Percentiles rank a stretch among this genome's conserved stretches.
Conservation (phyloP, 2,888 invertebrate genomes). For the Nomada ruficornis region DNA sequence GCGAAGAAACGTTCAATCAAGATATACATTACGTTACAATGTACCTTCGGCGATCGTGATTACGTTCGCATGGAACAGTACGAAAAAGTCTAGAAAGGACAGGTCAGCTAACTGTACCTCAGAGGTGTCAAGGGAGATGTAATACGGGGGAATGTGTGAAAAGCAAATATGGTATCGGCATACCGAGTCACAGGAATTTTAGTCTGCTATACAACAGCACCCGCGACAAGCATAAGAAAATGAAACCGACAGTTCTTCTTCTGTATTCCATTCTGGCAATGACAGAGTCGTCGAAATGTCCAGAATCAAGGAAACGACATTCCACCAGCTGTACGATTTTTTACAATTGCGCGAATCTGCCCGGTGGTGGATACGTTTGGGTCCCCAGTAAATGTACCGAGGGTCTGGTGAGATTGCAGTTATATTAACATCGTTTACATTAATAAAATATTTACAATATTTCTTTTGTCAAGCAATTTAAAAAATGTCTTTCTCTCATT, state of each 20-base stretch:
- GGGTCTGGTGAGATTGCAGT: constrained; percentile 75
- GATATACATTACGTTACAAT: too few species aligned
- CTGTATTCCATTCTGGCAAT: constrained; percentile 21
- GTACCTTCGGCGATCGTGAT: neutral
- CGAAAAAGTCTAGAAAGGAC: constrained; percentile 15
- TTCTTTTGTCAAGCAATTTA: too few species aligned
- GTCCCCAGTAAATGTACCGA: constrained; percentile 78
- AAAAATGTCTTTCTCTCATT: neutral
- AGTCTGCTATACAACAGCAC: constrained; percentile 32
- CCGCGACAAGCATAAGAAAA: constrained; percentile 18
- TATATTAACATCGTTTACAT: neutral
- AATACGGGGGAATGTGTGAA: constrained; percentile 69
- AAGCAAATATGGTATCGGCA: constrained; percentile 64
- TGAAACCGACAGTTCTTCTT: constrained; percentile 41
- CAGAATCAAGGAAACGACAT: constrained; percentile 78
- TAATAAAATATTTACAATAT: too few species aligned
- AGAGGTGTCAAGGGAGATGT: constrained; percentile 71
- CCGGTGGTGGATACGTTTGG: constrained; percentile 78
- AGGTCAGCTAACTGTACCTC: constrained; percentile 74
- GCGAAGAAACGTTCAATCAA: neutral
- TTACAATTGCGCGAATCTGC: constrained; percentile 80
- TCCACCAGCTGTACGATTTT: constrained; percentile 78
- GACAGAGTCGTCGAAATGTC: constrained; percentile 75
- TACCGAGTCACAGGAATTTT: constrained; percentile 31
- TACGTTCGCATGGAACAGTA: neutral